Base-by-base conservation (phyloP, 1,140 invertebrate species). In the Orussus abietinus region DNA sequence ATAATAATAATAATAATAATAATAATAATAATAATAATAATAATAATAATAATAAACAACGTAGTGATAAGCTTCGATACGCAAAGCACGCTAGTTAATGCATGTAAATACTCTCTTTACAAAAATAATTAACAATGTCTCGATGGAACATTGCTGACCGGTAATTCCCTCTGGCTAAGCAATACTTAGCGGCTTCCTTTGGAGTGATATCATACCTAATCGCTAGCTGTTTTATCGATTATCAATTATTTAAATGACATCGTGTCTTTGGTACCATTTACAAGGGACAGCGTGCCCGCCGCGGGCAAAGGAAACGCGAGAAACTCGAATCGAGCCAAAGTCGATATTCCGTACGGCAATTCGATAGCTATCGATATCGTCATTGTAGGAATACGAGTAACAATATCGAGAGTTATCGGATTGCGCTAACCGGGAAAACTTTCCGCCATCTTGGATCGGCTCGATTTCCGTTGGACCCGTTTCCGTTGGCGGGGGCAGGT, bases 71-170 rank as follows among this genome's bases (percentile, higher is more conserved):
- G 64, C 59, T 66, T 68, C 50, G 55, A 58, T 57, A 57, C 54
- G 57, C 58, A 67, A 56, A 65, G 53, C 55, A 59, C 55, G 55
- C 59, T 62, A 59, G 49, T 59, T 66, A 66, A 55, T 64, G 66
- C 64, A 60, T 66, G 47, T 68, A 64, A 56, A 68, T 42, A 37
- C 15, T 45, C 57, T 65, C 51, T 67, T 67, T 66, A 65, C 60
- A 69, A 70, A 68, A 70, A 68, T 69, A 70, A 67, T 63, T 50
- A 66, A 65, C 63, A 69, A 67, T 67, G 58, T 63, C 57, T 56
- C 44, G 44, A 52, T 49, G 46, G 47, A 64, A 67, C 62, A 66
- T 66, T 64, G 55, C 56, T 54, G 53, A 62, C 62, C 44, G 31
- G 38, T 65, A 50, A 66, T 60, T 55, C 21, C 22, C n/a, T 55